A percentile compares a stretch with the other conserved stretches of the same genome.
Evolutionary conservation across 1,140 invertebrate species (phyloP).

Genomic region (Agraylea sexmaculata): DNA sequence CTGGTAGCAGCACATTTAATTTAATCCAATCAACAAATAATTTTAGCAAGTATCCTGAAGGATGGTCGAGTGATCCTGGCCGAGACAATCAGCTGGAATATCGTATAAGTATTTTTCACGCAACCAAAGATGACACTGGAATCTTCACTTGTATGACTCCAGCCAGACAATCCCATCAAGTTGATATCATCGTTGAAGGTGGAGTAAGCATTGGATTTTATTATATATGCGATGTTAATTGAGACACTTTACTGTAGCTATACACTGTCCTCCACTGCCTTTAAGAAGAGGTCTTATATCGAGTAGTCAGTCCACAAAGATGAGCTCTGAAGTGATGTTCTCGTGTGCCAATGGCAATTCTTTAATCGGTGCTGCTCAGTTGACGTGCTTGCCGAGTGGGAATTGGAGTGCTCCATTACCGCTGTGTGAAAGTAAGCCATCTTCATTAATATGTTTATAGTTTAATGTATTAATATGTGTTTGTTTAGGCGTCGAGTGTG

Average conservation of each 20-base stretch:
- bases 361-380: slow-evolving; percentile 58
- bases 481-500: slow-evolving; percentile 56
- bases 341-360: slow-evolving; percentile 73
- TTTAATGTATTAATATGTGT: slow-evolving; percentile 4
- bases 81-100: slow-evolving; percentile 69
- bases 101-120: slow-evolving; percentile 66
- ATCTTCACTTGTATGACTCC: slow-evolving; percentile 72
- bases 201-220: slow-evolving; percentile 6
- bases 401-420: slow-evolving; percentile 74
- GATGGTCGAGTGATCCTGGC: slow-evolving; percentile 70
- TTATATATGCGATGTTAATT: neutral
- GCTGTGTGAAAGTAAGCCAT: slow-evolving; percentile 60
- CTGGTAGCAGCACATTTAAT: too few species aligned
- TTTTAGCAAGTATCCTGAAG: slow-evolving; percentile 60
- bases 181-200: slow-evolving; percentile 70
- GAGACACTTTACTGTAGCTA: slow-evolving; percentile 38
- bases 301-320: slow-evolving; percentile 54
- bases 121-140: slow-evolving; percentile 67
- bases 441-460: neutral
- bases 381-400: slow-evolving; percentile 65
- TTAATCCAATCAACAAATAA: slow-evolving; percentile 5
- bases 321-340: slow-evolving; percentile 62
- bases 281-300: slow-evolving; percentile 56
- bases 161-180: slow-evolving; percentile 62
- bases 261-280: slow-evolving; percentile 60